These are phyloP conservation scores for Enteromius argenteus DNA, from an alignment of 2,797 vertebrate species.

Conservation along the genomic window DNA sequence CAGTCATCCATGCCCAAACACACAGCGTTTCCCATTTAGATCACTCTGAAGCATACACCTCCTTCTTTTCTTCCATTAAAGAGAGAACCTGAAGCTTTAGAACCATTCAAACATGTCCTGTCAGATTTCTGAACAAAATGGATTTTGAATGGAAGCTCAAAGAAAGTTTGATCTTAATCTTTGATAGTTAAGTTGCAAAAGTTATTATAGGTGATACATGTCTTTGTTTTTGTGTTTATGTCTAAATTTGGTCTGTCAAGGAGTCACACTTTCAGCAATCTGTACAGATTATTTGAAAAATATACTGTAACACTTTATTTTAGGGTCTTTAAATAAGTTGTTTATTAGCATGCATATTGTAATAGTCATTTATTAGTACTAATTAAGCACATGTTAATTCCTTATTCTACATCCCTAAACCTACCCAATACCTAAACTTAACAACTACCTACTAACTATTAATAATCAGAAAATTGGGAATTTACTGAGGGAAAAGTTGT, in stretches of 20 bases:
- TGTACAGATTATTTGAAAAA: not conserved
- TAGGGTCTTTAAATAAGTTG: too few species aligned
- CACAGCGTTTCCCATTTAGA: slow-evolving; percentile 80
- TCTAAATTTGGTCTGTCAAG: not conserved
- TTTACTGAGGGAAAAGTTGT: too few species aligned
- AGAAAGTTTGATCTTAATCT: not conserved
- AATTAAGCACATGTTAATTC: too few species aligned
- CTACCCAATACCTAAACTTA: too few species aligned
- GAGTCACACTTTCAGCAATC: not conserved
- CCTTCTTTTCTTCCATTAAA: slow-evolving; percentile 68
- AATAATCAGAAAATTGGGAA: too few species aligned
- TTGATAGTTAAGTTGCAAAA: not conserved
- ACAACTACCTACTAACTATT: too few species aligned
- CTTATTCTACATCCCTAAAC: too few species aligned
- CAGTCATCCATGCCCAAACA: not conserved
- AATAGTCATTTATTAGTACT: too few species aligned
- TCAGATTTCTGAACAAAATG: slow-evolving; percentile 9
- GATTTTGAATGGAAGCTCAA: not conserved
- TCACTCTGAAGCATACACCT: slow-evolving; percentile 38
- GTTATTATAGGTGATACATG: not conserved
- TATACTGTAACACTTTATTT: not conserved
- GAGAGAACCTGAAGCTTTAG: slow-evolving; percentile 49
- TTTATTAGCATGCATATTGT: too few species aligned
- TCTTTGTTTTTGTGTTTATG: not conserved
- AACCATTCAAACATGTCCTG: slow-evolving; percentile 55